Conservation (phyloP, 1,140 invertebrate genomes). For the Helicorthomorpha holstii region DNA sequence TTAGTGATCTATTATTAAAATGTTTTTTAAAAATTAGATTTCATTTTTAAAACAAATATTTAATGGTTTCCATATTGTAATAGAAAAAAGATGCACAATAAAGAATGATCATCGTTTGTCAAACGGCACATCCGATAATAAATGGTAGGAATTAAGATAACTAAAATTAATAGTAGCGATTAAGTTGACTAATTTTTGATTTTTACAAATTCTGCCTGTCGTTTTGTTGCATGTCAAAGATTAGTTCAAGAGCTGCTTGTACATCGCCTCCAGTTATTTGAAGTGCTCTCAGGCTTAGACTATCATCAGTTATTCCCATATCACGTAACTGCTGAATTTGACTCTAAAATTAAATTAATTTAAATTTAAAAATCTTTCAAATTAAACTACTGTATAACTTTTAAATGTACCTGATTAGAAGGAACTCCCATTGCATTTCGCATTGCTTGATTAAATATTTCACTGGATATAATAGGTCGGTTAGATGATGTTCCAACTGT, state of each 20-base stretch:
- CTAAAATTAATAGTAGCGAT: conserved; percentile 78
- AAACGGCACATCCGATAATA: no score
- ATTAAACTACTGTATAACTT: background rate
- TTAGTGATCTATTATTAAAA: no score
- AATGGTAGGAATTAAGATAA: no score
- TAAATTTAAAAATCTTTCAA: conserved; percentile 2
- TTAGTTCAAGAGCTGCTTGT: conserved; percentile 29
- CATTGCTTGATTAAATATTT: conserved; percentile 14
- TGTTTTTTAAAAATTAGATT: no score
- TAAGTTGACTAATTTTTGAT: background rate
- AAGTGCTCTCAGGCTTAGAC: conserved; percentile 26
- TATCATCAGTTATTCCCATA: conserved; percentile 32
- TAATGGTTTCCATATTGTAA: no score
- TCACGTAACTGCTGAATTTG: conserved; percentile 30
- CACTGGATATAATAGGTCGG: conserved; percentile 7
- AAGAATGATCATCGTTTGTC: no score
- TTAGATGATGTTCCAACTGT: background rate
- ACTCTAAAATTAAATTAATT: conserved; percentile 11
- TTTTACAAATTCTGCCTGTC: background rate
- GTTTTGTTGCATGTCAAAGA: conserved; percentile 23
- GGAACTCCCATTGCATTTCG: conserved; percentile 8
- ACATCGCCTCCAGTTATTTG: conserved; percentile 30
- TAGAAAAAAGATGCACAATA: no score
- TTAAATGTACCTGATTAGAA: conserved; percentile 1
- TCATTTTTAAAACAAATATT: no score